Base-by-base conservation (phyloP, 2,113 vertebrate species). In the Cnemophilus loriae region DNA sequence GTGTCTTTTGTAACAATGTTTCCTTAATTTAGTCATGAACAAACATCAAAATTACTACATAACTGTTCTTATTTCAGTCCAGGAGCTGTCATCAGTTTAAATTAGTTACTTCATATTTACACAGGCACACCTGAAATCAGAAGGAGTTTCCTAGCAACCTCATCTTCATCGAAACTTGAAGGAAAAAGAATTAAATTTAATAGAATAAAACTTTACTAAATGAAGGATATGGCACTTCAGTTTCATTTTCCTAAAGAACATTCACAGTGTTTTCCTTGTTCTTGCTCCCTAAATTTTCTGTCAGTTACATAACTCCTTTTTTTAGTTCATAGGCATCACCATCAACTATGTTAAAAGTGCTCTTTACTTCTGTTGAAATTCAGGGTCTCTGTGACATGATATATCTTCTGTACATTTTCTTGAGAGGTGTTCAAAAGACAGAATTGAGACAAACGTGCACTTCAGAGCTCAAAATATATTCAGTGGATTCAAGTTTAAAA, bases 111-210 rank as follows among this genome's bases (percentile, higher is more conserved):
- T 18, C 21, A 7, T 75, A 57, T 92, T 91, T 94, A 84, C 64
- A 57, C 6, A 84, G 24, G 28, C 2, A 4, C 39, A 82, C 42
- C 8, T 44, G 50, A 75, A 77, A 88, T 52, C 68, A 92, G 52
- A 65, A 73, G 49, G 35, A n/a, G 46, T 89, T 88, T 83, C 78
- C 50, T 96, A 87, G 86, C 71, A 85, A 89, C 55, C 6, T 83
- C 69, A 70, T 61, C 24, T 84, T 90, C 50, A 79, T 93, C 59
- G 80, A 52, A 95, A 87, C 39, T 68, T 79, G 46, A 73, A 90
- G 71, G 37, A 61, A 87, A 96, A 84, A 78, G 84, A 90, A 93
- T 84, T 75, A 41, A 32, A 63, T 63, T 93, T 81, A 87, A 94
- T 81, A 86, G 63, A 95, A 92, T 13, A 87, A 90, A 53, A 53